Conservation (phyloP, 2,113 vertebrate genomes). For the Orthonyx spaldingii region DNA sequence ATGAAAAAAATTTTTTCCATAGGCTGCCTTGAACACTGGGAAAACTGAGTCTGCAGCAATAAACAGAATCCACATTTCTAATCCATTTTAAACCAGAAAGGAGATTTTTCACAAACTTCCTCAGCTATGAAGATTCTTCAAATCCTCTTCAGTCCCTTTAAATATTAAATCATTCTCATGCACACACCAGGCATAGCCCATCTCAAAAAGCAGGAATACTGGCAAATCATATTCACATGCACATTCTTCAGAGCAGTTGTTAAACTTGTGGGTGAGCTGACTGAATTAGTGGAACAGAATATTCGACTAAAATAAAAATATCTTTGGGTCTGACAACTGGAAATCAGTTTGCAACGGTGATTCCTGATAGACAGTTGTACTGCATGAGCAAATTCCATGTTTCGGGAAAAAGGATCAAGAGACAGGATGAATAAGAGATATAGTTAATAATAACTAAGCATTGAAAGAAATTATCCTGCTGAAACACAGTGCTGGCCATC, state of each 20-base stretch:
- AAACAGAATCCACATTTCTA: background rate
- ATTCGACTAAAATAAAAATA: conserved; percentile 22
- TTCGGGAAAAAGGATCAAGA: background rate
- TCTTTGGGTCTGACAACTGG: background rate
- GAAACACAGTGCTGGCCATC: background rate
- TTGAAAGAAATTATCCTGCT: background rate
- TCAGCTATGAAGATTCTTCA: background rate
- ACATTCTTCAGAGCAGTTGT: background rate
- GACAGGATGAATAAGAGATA: background rate
- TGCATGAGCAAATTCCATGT: background rate
- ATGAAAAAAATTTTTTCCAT: background rate
- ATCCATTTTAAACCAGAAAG: conserved; percentile 17
- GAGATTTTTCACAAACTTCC: background rate
- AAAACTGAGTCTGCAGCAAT: background rate
- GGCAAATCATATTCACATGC: background rate
- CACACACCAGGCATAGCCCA: background rate
- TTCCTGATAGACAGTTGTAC: conserved; percentile 10
- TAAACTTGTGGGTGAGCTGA: background rate
- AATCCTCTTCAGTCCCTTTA: background rate
- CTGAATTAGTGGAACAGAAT: background rate
- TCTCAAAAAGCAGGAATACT: conserved; percentile 2
- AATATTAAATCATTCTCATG: conserved; percentile 7
- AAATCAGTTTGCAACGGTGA: background rate
- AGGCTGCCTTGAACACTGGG: background rate
- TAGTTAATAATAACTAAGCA: background rate